Evolutionary conservation across 1,140 invertebrate species (phyloP), one percentile per base, ranked within the genome.

Genomic region (Nebria ingens): DNA sequence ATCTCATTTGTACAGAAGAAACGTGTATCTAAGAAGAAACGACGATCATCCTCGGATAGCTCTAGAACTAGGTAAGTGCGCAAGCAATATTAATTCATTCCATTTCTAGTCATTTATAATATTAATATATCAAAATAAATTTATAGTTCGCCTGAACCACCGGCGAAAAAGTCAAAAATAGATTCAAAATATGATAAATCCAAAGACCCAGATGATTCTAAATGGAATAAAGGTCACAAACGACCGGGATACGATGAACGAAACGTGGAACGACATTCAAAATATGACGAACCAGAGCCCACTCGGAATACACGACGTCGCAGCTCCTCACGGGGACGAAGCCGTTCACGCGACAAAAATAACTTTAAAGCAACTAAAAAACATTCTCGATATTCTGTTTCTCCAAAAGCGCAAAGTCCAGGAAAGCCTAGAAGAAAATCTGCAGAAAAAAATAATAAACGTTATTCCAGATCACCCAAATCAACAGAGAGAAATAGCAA

Each of bases 1-100:
- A 59, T 61, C 62, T 56, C 68, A 61, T 59, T 72, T 66, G 57
- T 63, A 70, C 73, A 77, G 76, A 77, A 77, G 73, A 78, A 76
- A 62, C 71, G 72, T 61, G 64, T 68, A 56, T 64, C 65, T 58
- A 73, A 73, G 66, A 73, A 74, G 50, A 75, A 75, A 60, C 68
- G 66, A 59, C 72, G 68, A 55, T 73, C 68, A 51, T 68, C 67
- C 12, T 66, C 68, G 21, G 61, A 61, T 19, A 71, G 71, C 38
- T 76, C 73, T 51, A 64, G 69, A 20, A 73, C 76, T 21, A 74
- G 71, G 74, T 76, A 65, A 65, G 21, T 56, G 13, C 45, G 51
- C n/a, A 56, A 12, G 15, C 15, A 45, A 11, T 45, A 11, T 45
- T 52, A 51, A 17, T 40, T 12, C 38, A 2, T 6, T 51, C 2